Conservation (phyloP, 1,140 invertebrate species). For the Zaprionus davidi region DNA sequence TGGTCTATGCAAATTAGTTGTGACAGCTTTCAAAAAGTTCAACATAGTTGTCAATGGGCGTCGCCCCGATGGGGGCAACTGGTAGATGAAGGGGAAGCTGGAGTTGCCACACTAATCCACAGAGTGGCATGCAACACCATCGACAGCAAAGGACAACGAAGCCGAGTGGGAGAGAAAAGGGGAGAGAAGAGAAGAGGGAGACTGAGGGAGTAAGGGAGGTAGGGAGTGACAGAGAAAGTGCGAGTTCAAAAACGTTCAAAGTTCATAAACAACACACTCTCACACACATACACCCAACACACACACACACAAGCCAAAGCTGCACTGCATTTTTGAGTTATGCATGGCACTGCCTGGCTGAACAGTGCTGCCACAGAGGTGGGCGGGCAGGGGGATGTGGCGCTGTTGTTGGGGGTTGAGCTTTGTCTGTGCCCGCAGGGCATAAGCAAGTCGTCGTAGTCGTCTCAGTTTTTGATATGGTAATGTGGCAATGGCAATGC, state of each 20-base stretch:
- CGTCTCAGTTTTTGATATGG: constrained; percentile 71
- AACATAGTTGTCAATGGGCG: constrained; percentile 72
- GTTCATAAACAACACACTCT: constrained; percentile 60
- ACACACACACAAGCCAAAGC: not conserved
- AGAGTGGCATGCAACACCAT: constrained; percentile 44
- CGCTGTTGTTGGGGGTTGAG: not conserved
- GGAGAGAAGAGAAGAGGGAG: not conserved
- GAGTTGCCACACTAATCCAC: constrained; percentile 34
- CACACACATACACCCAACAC: not conserved
- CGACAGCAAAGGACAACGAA: constrained; percentile 5
- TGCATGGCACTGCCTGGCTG: constrained; percentile 20
- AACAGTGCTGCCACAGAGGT: not conserved
- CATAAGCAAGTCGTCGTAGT: constrained; percentile 27
- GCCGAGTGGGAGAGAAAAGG: not conserved
- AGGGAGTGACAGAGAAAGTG: constrained; percentile 28
- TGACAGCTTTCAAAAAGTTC: constrained; percentile 80
- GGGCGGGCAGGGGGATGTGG: not conserved
- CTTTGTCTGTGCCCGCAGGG: constrained; percentile 55
- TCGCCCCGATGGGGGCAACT: not conserved
- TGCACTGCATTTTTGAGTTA: constrained; percentile 47
- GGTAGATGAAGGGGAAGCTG: not conserved
- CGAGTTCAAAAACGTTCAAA: constrained; percentile 58
- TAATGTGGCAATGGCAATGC: constrained; percentile 79
- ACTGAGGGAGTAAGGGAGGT: constrained; percentile 22
- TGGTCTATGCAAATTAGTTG: constrained; percentile 76